Evolutionary conservation across 2,888 invertebrate species (phyloP).

Genomic region (Dascillus cervinus): DNA sequence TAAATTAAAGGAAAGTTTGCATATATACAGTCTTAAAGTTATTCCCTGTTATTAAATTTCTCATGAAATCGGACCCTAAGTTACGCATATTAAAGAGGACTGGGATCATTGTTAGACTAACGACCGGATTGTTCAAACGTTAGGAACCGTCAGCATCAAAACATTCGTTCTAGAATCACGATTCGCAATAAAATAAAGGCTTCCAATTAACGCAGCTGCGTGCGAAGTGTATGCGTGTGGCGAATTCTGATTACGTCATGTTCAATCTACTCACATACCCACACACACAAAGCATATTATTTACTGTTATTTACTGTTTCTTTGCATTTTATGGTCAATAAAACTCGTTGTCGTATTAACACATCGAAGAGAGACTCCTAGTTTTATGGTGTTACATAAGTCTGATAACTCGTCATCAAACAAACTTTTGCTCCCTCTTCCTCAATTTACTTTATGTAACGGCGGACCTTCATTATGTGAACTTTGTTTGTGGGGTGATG

Average conservation of each 20-base stretch:
- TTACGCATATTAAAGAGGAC: conserved; percentile 27
- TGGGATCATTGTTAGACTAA: conserved; percentile 26
- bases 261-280: too few relatives aligned
- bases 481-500: conserved; percentile 18
- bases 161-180: conserved; percentile 25
- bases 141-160: conserved; percentile 16
- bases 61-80: conserved; percentile 28
- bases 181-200: conserved; percentile 31
- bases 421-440: too few relatives aligned
- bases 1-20: too few relatives aligned
- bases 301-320: too few relatives aligned
- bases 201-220: conserved; percentile 33
- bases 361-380: too few relatives aligned
- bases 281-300: too few relatives aligned
- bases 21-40: conserved; percentile 16
- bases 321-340: too few relatives aligned
- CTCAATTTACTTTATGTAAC: too few relatives aligned
- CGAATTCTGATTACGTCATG: conserved; percentile 26
- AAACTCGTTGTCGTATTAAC: too few relatives aligned
- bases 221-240: conserved; percentile 29
- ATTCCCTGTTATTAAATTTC: conserved; percentile 32
- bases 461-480: too few relatives aligned
- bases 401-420: too few relatives aligned
- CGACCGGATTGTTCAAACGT: conserved; percentile 24
- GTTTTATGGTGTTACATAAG: too few relatives aligned